Evolutionary conservation across 2,888 invertebrate species (phyloP).

Genomic region (Abrostola tripartita): DNA sequence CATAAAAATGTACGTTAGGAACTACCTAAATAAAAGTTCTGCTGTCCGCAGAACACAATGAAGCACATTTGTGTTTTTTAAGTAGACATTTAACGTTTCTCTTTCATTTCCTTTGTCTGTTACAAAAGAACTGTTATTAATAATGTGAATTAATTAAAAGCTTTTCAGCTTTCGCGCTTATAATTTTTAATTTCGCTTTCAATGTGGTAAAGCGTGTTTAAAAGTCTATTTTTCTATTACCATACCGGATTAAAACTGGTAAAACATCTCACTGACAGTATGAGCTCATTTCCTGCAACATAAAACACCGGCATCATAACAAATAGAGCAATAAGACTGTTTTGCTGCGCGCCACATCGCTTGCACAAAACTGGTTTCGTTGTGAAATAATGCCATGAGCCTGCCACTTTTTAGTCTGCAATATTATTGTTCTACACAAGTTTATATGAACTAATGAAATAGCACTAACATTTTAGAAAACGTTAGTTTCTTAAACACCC

Average conservation of each 20-base stretch:
- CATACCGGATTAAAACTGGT: conserved; percentile 66
- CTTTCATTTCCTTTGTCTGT: conserved; percentile 45
- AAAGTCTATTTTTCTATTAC: conserved; percentile 62
- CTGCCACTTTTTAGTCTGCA: conserved; percentile 60
- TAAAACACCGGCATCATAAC: conserved; percentile 74
- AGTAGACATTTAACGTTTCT: conserved; percentile 32
- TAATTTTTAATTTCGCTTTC: conserved; percentile 48
- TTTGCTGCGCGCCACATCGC: conserved; percentile 69
- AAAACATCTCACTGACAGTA: conserved; percentile 67
- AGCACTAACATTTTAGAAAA: conserved; percentile 41
- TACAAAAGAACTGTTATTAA: conserved; percentile 51
- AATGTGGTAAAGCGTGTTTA: conserved; percentile 50
- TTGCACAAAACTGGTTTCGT: conserved; percentile 75
- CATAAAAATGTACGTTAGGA: conserved; percentile 17
- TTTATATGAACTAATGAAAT: conserved; percentile 36
- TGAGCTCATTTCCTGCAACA: conserved; percentile 76
- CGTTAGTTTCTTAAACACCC: conserved; percentile 39
- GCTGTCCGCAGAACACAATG: conserved; percentile 39
- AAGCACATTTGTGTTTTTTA: conserved; percentile 48
- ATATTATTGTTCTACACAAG: conserved; percentile 24
- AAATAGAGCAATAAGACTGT: conserved; percentile 77
- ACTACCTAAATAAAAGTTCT: conserved; percentile 38
- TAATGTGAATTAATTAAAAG: conserved; percentile 57
- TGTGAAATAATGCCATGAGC: conserved; percentile 71
- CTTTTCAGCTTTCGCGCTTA: conserved; percentile 40